Conservation (phyloP, 2,113 vertebrate genomes). For the Manacus vitellinus region DNA sequence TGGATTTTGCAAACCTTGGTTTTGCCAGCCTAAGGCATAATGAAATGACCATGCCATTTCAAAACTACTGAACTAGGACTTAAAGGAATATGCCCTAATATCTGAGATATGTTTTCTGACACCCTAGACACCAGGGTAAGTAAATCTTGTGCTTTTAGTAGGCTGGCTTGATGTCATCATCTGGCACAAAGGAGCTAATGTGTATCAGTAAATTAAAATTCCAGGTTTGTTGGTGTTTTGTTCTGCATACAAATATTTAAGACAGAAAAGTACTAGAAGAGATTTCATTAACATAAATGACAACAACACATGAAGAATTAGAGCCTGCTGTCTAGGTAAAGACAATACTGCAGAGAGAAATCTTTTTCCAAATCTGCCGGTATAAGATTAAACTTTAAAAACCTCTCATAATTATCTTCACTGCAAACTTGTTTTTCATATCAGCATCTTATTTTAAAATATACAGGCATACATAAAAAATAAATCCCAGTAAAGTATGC, state of each 20-base stretch:
- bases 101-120: background rate
- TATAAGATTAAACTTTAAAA: background rate
- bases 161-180: background rate
- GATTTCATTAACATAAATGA: background rate
- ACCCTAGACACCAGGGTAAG: background rate
- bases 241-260: background rate
- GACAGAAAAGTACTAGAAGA: background rate
- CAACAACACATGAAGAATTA: background rate
- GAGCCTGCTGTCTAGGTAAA: background rate
- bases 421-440: background rate
- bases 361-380: fast-evolving
- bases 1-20: background rate
- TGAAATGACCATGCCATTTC: background rate
- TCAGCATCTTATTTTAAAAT: conserved; percentile 8
- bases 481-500: background rate
- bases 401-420: background rate
- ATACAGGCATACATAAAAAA: background rate
- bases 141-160: background rate
- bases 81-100: background rate
- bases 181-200: background rate
- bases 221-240: background rate
- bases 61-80: background rate
- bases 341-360: background rate
- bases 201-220: background rate
- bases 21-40: background rate